Percentiles rank a stretch among this genome's conserved stretches.
phyloP scores from a whole-genome alignment of 2,888 invertebrate genomes.

The Drosophila eohydei region DNA sequence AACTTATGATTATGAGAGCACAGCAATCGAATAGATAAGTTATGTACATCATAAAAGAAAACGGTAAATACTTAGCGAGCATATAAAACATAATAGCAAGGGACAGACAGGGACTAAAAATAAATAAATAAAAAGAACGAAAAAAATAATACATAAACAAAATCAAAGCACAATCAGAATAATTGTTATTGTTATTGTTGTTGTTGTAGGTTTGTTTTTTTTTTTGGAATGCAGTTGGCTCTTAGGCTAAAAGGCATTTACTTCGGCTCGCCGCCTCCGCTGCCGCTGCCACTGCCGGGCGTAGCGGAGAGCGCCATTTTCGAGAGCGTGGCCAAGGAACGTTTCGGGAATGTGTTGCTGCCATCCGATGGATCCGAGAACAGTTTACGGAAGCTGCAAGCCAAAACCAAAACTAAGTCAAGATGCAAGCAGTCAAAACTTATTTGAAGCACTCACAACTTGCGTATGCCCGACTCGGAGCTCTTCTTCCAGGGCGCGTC shows the following conservation, averaged over 20 bases:
- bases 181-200: neutral
- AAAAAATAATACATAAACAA: slow-evolving; percentile 39
- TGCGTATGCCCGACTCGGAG: slow-evolving; percentile 93
- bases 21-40: slow-evolving; percentile 71
- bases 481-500: slow-evolving; percentile 97
- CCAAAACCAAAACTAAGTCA: neutral
- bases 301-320: slow-evolving; percentile 88
- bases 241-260: slow-evolving; percentile 67
- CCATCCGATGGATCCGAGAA: slow-evolving; percentile 89
- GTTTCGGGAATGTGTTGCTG: slow-evolving; percentile 89
- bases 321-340: slow-evolving; percentile 91
- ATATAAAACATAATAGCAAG: slow-evolving; percentile 69
- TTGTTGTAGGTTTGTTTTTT: neutral
- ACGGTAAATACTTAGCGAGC: slow-evolving; percentile 69
- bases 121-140: slow-evolving; percentile 51
- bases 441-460: slow-evolving; percentile 89
- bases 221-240: slow-evolving; percentile 48
- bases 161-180: slow-evolving; percentile 36
- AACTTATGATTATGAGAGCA: slow-evolving; percentile 68
- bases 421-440: too few species aligned
- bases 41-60: slow-evolving; percentile 71
- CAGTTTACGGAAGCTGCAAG: slow-evolving; percentile 93
- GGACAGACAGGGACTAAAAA: slow-evolving; percentile 67
- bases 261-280: slow-evolving; percentile 65
- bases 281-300: slow-evolving; percentile 69